phyloP scores from a whole-genome alignment of 2,888 invertebrate species.

The Latrodectus hesperus region DNA sequence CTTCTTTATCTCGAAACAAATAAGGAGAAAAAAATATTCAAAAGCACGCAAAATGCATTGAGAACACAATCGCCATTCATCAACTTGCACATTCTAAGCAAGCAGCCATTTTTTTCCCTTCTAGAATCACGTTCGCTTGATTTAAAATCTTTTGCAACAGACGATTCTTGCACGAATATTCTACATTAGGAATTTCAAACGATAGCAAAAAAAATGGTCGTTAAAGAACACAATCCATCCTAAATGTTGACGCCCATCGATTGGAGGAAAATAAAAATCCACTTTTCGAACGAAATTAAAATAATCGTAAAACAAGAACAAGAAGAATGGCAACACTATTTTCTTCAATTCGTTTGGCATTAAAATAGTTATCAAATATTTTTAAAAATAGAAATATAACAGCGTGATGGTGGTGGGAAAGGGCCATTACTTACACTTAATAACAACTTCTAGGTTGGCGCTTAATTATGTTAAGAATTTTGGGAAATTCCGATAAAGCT shows the following conservation, averaged over 20 bases:
- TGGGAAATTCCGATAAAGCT: slow-evolving; percentile 30
- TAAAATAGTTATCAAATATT: slow-evolving; percentile 51
- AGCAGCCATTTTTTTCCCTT: no score
- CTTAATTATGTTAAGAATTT: slow-evolving; percentile 58
- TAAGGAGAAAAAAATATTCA: no score
- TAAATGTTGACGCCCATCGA: not conserved
- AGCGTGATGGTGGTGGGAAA: not conserved
- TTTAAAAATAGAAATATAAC: slow-evolving; percentile 30
- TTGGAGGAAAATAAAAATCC: not conserved
- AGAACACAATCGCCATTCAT: no score
- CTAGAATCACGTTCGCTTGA: no score
- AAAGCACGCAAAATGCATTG: no score
- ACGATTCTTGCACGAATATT: no score
- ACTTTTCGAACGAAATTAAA: slow-evolving; percentile 5
- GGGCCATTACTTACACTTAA: slow-evolving; percentile 37
- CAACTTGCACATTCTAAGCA: no score
- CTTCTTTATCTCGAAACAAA: no score
- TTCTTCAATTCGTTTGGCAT: slow-evolving; percentile 21
- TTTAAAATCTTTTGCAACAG: no score
- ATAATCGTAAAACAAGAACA: slow-evolving; percentile 5
- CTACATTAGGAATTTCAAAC: no score
- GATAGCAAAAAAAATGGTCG: no score
- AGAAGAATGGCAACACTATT: not conserved
- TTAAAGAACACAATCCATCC: not conserved
- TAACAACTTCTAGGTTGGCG: slow-evolving; percentile 33